phyloP scores from a whole-genome alignment of 92 coral and sea anemone species.

The Epizoanthus illoricatus region DNA sequence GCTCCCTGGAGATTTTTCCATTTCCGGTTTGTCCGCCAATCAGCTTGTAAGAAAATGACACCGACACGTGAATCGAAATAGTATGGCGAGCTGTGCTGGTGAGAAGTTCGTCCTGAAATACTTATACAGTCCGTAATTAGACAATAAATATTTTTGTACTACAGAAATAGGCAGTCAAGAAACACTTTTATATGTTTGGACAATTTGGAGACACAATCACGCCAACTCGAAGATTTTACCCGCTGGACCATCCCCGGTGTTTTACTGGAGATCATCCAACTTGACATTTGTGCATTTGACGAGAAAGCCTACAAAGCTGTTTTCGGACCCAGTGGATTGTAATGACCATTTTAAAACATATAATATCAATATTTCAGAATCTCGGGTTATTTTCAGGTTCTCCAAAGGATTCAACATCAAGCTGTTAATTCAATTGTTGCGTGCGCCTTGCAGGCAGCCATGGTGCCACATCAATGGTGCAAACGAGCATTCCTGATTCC shows the following conservation, averaged over 20 bases:
- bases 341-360: neutral
- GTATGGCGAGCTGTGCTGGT: neutral
- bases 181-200: conserved; percentile 7
- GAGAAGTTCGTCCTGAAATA: neutral
- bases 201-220: conserved; percentile 3
- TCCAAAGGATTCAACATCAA: neutral
- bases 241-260: neutral
- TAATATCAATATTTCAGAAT: neutral
- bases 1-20: conserved; percentile 17
- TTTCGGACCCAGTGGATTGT: neutral
- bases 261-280: neutral
- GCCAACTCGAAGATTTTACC: neutral
- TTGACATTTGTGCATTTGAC: neutral
- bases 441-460: neutral
- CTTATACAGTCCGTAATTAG: neutral
- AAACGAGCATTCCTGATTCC: neutral
- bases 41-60: neutral
- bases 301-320: neutral
- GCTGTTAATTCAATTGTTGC: conserved; percentile 7
- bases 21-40: conserved; percentile 30
- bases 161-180: conserved; percentile 1
- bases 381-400: neutral
- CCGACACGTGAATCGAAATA: conserved; percentile 21
- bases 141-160: conserved; percentile 8
- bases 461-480: neutral